Base-by-base conservation (phyloP, 2,113 vertebrate species). In the Pionites leucogaster region DNA sequence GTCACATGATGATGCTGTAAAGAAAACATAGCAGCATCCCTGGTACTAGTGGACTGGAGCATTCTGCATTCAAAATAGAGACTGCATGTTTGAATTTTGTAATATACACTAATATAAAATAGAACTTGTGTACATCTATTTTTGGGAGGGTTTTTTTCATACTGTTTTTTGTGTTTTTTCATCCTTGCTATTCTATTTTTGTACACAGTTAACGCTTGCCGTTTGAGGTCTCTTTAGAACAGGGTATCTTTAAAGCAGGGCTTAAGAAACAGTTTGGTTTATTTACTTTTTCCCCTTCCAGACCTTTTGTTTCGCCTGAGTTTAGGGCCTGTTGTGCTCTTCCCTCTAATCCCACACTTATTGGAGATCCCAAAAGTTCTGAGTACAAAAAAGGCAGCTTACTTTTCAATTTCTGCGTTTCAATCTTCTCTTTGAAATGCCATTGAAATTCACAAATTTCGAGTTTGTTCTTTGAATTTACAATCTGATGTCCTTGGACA, bases 21-120 rank as follows among this genome's bases (percentile, higher is more conserved):
- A 98, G 97, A 98, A 98, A 97, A 99, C 98, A 98, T 99, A 99
- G 98, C 98, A 98, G 94, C 96, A 86, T 95, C 69, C n/a, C 96
- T 86, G 68, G 85, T 74, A 81, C 80, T 49, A 9, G 3, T 60
- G 89, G 95, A 95, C 95, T 90, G 77, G 72, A 92, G 86, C 22
- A 11, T 85, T 88, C 96, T 89, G 46, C 96, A 52, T 96, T 95
- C 92, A 60, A 86, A 92, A 91, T 69, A 97, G 91, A 96, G 93
- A 96, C 94, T 97, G 96, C 96, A 97, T 97, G 96, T 94, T 97
- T 93, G 96, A 96, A 96, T 97, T 97, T 96, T 97, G 96, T 97
- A 97, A 95, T 94, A 97, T 95, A 97, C 95, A 98, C 96, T 97
- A 96, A 96, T 95, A 96, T 96, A 96, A 96, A 96, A 95, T 95